These are phyloP conservation scores for Conus ventricosus DNA, from an alignment of 1,140 invertebrate genomes.

Conservation along the genomic window DNA sequence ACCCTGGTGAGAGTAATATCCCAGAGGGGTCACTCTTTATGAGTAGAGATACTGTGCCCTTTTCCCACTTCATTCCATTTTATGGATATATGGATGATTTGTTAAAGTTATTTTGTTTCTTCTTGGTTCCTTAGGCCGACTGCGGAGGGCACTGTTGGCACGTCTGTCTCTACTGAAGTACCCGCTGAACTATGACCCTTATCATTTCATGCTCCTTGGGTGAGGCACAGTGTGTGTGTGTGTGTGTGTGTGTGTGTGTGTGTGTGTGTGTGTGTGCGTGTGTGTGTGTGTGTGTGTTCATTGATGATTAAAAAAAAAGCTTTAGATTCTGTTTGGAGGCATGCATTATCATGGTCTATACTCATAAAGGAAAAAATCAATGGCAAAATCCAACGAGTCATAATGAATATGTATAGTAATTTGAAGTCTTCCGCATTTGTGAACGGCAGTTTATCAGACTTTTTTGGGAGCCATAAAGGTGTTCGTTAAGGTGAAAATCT, in stretches of 20 bases:
- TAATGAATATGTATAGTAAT: too few species aligned
- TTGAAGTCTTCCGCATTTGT: too few species aligned
- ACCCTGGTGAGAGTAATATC: too few species aligned
- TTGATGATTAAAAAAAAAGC: too few species aligned
- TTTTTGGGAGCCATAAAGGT: too few species aligned
- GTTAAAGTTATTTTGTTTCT: not conserved
- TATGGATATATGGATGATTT: not conserved
- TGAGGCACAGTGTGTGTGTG: not conserved
- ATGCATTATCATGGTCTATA: not conserved
- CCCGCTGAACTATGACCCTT: not conserved
- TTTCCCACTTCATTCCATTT: not conserved
- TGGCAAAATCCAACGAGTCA: too few species aligned
- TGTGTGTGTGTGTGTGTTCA: not conserved
- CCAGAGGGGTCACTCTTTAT: not conserved
- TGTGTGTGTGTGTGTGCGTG: not conserved
- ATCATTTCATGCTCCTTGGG: conserved; percentile 12
- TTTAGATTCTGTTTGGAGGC: too few species aligned
- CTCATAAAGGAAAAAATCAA: not conserved
- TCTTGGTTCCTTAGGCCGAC: not conserved
- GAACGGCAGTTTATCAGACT: too few species aligned
- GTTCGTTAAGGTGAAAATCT: too few species aligned
- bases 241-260: not conserved
- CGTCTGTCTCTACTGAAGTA: not conserved
- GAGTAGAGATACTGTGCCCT: not conserved
- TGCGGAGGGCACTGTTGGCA: conserved; percentile 3